Conservation (phyloP, 2,797 vertebrate species). For the Sebastes matsubarae region DNA sequence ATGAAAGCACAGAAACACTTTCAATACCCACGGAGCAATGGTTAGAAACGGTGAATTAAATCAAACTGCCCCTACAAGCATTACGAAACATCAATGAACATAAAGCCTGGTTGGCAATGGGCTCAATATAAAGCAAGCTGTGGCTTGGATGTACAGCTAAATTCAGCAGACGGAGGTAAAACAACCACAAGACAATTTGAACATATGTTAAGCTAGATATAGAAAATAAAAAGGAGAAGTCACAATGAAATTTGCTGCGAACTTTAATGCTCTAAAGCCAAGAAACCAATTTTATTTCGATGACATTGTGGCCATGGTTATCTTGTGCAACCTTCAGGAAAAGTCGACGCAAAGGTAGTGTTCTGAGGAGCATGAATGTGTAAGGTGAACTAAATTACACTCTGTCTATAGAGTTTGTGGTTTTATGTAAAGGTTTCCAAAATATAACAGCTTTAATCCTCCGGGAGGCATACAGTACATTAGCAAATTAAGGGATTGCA, state of each 20-base stretch:
- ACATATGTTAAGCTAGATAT: not conserved
- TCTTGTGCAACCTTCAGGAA: not conserved
- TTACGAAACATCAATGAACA: not conserved
- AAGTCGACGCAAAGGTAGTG: not conserved
- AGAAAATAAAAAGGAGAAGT: not conserved
- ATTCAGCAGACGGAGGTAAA: not conserved
- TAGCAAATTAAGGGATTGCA: too few relatives aligned
- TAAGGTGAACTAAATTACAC: not conserved
- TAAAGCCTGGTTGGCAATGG: not conserved
- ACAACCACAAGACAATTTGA: not conserved
- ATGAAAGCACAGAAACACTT: conserved; percentile 5
- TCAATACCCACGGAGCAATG: not conserved
- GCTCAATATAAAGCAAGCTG: not conserved
- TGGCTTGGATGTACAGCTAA: not conserved
- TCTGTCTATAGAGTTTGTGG: not conserved
- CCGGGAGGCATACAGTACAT: not conserved
- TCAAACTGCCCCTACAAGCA: not conserved
- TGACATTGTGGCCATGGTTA: not conserved
- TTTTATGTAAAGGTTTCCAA: not conserved
- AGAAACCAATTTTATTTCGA: not conserved
- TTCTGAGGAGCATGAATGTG: not conserved
- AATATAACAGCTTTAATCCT: not conserved
- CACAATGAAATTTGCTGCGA: not conserved
- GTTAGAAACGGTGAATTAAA: conserved; percentile 22
- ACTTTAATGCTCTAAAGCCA: not conserved